These are phyloP conservation scores for Episyrphus balteatus DNA, from an alignment of 1,140 invertebrate species.

Conservation along the genomic window DNA sequence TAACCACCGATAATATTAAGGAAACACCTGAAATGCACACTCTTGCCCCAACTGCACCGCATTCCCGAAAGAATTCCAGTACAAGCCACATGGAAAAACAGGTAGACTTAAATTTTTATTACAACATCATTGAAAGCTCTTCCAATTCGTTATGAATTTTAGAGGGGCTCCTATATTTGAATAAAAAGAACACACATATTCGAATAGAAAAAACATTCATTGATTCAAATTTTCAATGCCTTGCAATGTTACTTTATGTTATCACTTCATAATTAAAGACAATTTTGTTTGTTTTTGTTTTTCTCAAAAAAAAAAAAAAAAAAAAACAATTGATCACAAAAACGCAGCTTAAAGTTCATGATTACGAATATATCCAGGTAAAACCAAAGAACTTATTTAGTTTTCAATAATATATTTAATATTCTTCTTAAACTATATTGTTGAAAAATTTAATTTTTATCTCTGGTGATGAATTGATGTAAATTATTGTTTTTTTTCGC, in stretches of 20 bases:
- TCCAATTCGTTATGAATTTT: too few relatives aligned
- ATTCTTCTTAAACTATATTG: constrained; percentile 1
- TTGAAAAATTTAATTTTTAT: neutral
- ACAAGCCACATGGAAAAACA: constrained; percentile 35
- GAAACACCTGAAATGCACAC: constrained; percentile 21
- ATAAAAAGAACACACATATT: too few relatives aligned
- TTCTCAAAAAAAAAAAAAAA: too few relatives aligned
- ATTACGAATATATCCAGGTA: constrained; percentile 37
- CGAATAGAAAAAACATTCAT: too few relatives aligned
- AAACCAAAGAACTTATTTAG: constrained; percentile 1
- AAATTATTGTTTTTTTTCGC: constrained; percentile 1
- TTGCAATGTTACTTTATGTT: too few relatives aligned
- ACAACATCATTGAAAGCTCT: too few relatives aligned
- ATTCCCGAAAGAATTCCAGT: constrained; percentile 27
- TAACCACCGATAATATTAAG: constrained; percentile 17
- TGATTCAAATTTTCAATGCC: too few relatives aligned
- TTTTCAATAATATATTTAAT: neutral
- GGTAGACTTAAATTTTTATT: constrained; percentile 14
- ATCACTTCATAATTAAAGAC: too few relatives aligned
- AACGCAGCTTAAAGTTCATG: constrained; percentile 34
- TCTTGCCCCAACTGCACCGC: constrained; percentile 12
- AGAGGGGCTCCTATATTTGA: too few relatives aligned
- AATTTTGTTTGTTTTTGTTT: too few relatives aligned
- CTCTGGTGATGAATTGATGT: neutral
- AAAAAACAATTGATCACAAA: neutral